A percentile compares a stretch with the other conserved stretches of the same genome.
Evolutionary conservation across 2,113 vertebrate species (phyloP).

Genomic region (Silurus meridionalis): DNA sequence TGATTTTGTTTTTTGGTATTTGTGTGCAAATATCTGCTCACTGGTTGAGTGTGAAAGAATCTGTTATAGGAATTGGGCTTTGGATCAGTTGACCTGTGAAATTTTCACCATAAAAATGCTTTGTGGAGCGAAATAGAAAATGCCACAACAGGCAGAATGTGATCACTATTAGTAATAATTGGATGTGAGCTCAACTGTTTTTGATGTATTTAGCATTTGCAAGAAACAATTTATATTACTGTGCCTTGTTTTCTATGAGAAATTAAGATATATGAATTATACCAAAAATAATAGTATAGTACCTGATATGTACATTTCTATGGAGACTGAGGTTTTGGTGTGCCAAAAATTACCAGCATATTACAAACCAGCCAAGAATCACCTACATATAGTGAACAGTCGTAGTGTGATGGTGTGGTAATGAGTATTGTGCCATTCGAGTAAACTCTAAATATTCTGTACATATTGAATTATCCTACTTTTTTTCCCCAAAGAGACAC

Average conservation of each 20-base stretch:
- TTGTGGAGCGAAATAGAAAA: not conserved
- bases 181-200: not conserved
- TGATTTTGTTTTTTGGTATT: not conserved
- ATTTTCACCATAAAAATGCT: constrained; percentile 8
- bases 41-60: constrained; percentile 68
- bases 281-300: constrained; percentile 40
- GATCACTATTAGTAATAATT: not conserved
- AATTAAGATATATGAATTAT: constrained; percentile 25
- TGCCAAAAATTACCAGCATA: constrained; percentile 24
- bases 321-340: constrained; percentile 14
- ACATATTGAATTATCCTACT: not conserved
- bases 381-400: not conserved
- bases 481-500: not conserved
- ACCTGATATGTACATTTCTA: constrained; percentile 30
- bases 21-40: constrained; percentile 63
- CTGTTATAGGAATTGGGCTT: not conserved
- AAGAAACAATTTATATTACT: constrained; percentile 24
- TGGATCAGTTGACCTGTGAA: constrained; percentile 49
- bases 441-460: not conserved
- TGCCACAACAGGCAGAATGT: not conserved
- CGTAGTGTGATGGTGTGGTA: not conserved
- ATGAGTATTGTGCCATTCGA: not conserved
- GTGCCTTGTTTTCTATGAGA: constrained; percentile 52
- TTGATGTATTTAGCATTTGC: not conserved
- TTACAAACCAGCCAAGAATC: not conserved